Percentiles rank a stretch among this genome's conserved stretches.
Evolutionary conservation across 2,113 vertebrate species (phyloP).

Genomic region (Uropsilus gracilis): DNA sequence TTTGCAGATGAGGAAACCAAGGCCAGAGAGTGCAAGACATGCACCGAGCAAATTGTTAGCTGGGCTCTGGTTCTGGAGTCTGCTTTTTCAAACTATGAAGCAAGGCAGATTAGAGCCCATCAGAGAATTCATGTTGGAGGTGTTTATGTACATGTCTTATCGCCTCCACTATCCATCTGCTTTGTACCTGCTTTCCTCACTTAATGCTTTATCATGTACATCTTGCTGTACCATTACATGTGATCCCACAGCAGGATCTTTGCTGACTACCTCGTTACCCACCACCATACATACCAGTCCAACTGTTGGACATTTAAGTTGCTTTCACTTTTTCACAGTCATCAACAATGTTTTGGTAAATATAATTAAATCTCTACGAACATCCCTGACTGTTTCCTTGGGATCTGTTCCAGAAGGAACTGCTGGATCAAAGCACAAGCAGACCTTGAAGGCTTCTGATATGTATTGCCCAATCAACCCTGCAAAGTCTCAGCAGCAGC

Average conservation of each 20-base stretch:
- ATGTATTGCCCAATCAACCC: constrained; percentile 30
- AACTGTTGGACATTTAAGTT: not conserved
- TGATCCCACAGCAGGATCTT: constrained; percentile 45
- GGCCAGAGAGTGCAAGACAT: not conserved
- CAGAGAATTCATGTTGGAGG: not conserved
- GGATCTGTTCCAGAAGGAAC: constrained; percentile 67
- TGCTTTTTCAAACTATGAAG: accelerated
- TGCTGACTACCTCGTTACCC: constrained; percentile 40
- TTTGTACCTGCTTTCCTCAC: constrained; percentile 30
- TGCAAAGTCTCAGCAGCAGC: not conserved
- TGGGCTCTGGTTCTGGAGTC: not conserved
- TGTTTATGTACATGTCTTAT: not conserved
- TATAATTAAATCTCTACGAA: constrained; percentile 60
- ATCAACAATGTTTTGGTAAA: constrained; percentile 65
- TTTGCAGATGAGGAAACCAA: not conserved
- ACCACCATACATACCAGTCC: not conserved
- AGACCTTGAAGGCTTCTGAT: constrained; percentile 46
- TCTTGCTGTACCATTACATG: constrained; percentile 54
- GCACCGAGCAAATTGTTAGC: not conserved
- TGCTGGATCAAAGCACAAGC: constrained; percentile 58
- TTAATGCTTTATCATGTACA: constrained; percentile 17
- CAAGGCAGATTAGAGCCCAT: not conserved
- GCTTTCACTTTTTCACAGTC: constrained; percentile 23
- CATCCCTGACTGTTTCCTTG: constrained; percentile 59
- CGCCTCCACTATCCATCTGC: not conserved